Conservation (phyloP, 2,888 invertebrate genomes). For the Ferdinandea cuprea region DNA sequence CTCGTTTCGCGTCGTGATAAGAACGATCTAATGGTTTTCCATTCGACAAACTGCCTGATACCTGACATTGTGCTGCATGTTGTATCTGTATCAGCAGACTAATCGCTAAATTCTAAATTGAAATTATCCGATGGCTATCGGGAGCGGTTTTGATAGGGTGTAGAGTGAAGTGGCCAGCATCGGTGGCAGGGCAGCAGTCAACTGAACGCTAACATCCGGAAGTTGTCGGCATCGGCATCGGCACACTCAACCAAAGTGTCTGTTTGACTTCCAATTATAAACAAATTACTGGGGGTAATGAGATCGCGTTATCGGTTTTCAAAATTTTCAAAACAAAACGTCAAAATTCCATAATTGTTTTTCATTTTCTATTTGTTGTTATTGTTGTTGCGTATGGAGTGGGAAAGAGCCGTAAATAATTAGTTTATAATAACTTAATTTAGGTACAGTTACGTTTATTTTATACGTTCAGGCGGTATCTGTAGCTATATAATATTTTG, state of each 20-base stretch:
- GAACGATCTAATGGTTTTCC: slow-evolving; percentile 61
- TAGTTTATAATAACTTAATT: slow-evolving; percentile 73
- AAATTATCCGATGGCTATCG: slow-evolving; percentile 69
- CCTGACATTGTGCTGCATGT: slow-evolving; percentile 52
- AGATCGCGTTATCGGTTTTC: slow-evolving; percentile 74
- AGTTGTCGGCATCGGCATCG: too few relatives aligned
- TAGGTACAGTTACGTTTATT: slow-evolving; percentile 32
- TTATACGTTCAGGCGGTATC: background rate
- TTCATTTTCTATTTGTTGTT: background rate
- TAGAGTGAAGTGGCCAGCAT: slow-evolving; percentile 51
- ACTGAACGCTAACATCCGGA: slow-evolving; percentile 32
- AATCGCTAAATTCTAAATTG: slow-evolving; percentile 72
- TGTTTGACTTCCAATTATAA: slow-evolving; percentile 73
- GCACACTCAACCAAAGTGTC: slow-evolving; percentile 39
- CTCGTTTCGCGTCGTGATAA: slow-evolving; percentile 53
- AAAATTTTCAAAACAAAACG: slow-evolving; percentile 66
- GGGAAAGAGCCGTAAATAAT: slow-evolving; percentile 56
- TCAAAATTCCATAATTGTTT: slow-evolving; percentile 68
- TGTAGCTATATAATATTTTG: background rate
- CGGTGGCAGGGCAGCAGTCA: background rate
- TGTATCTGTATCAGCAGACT: slow-evolving; percentile 9
- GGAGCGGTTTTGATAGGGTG: slow-evolving; percentile 65
- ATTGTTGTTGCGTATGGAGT: slow-evolving; percentile 33
- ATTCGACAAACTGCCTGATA: slow-evolving; percentile 68
- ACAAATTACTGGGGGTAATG: slow-evolving; percentile 72